Evolutionary conservation across 2,113 vertebrate genomes (phyloP), one percentile per base, ranked within the genome.

Genomic region (Willisornis vidua): DNA sequence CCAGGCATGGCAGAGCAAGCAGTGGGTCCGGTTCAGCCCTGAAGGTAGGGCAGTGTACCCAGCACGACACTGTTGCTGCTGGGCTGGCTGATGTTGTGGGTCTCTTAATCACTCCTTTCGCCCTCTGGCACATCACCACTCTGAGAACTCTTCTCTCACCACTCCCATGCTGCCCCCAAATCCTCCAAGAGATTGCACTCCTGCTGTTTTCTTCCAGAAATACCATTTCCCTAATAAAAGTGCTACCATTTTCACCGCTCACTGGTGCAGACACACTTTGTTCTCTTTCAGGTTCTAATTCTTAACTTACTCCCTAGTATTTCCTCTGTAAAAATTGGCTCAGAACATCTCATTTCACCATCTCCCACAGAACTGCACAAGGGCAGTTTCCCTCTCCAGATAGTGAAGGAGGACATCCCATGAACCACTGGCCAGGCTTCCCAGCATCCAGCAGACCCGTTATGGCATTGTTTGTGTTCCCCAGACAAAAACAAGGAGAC

Each of bases 231-330:
- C 8, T 75, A 82, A 89, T 43, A 70, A 37, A 94, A 93, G 61
- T 58, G 41, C 12, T 59, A 28, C 70, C 77, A 51, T 89, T 95
- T 66, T 91, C 91, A 89, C 87, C 73, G 93, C 73, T 94, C 33
- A 35, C 48, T 93, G 57, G 39, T 82, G 81, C 2, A 1, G 59
- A 78, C 81, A 78, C 39, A 28, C 57, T 89, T 51, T 75, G 31
- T 63, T 91, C 52, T 73, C 41, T 49, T 78, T 85, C 70, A 37
- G 20, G 57, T 94, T 91, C 93, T 93, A 93, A 91, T 87, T 94
- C 74, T 87, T 37, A 81, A 78, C 68, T 84, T 86, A 37, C 25
- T 70, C n/a, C 54, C 31, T 23, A n/a, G 25, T 58, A 55, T 43
- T 75, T 89, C 26, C 33, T 35, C 59, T 70, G 52, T 58, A 86